These are phyloP conservation scores for Trichoplusia ni DNA, from an alignment of 1,140 invertebrate species.

Conservation along the genomic window DNA sequence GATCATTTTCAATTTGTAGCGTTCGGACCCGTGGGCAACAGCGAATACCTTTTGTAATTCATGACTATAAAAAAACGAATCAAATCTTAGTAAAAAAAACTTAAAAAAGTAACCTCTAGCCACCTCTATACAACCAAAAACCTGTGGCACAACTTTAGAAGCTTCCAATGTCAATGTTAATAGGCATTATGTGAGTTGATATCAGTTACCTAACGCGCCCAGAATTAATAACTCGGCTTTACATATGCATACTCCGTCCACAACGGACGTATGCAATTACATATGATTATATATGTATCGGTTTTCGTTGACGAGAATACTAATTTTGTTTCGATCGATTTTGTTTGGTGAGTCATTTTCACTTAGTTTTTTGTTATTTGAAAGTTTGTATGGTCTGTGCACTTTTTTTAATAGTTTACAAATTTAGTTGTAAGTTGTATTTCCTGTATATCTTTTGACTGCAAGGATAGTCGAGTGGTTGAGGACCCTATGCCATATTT, in stretches of 20 bases:
- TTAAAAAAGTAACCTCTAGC: too few relatives aligned
- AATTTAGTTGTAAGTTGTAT: too few relatives aligned
- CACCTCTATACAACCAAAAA: background rate
- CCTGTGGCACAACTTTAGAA: background rate
- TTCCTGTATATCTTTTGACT: too few relatives aligned
- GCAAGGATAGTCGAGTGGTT: too few relatives aligned
- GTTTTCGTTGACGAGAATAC: background rate
- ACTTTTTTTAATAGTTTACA: too few relatives aligned
- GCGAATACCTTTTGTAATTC: too few relatives aligned
- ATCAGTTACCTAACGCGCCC: background rate
- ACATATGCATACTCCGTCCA: slow-evolving; percentile 26
- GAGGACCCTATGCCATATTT: too few relatives aligned
- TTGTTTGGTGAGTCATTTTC: background rate
- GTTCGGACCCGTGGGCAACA: too few relatives aligned
- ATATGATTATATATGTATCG: slow-evolving; percentile 24
- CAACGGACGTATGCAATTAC: slow-evolving; percentile 17
- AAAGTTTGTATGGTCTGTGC: background rate
- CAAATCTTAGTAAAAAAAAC: too few relatives aligned
- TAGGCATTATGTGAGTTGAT: slow-evolving; percentile 13
- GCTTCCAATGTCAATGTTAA: slow-evolving; percentile 14
- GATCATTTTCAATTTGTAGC: too few relatives aligned
- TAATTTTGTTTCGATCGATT: slow-evolving; percentile 7
- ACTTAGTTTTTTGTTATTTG: background rate
- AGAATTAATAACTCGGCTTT: slow-evolving; percentile 14
- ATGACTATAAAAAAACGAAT: too few relatives aligned